Percentiles rank a stretch among this genome's conserved stretches.
Conservation (phyloP, 1,140 invertebrate species). For the Caenorhabditis tropicalis region DNA sequence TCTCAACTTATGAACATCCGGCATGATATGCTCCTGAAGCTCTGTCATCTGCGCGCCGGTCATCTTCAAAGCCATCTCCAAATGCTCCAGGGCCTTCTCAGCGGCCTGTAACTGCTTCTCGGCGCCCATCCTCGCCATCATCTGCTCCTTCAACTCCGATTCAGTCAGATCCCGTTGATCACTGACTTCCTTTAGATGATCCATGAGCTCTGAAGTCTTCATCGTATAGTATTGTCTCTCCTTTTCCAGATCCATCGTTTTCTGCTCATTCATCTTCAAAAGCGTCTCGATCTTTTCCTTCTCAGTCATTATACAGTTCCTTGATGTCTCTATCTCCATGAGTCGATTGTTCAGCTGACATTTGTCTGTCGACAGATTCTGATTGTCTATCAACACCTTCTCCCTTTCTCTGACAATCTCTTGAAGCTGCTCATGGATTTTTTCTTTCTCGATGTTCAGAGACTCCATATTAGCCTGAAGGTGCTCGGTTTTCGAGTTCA, state of each 20-base stretch:
- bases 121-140: slow-evolving; percentile 63
- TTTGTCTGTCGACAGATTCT: slow-evolving; percentile 57
- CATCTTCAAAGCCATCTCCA: slow-evolving; percentile 65
- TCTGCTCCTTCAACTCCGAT: slow-evolving; percentile 63
- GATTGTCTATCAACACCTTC: slow-evolving; percentile 60
- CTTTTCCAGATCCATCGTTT: slow-evolving; percentile 58
- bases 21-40: slow-evolving; percentile 64
- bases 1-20: slow-evolving; percentile 63
- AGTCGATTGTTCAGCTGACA: slow-evolving; percentile 61
- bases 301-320: slow-evolving; percentile 58
- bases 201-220: slow-evolving; percentile 55
- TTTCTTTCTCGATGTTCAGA: slow-evolving; percentile 60
- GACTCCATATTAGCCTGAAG: slow-evolving; percentile 58
- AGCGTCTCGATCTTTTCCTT: slow-evolving; percentile 60
- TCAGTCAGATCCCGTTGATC: slow-evolving; percentile 68
- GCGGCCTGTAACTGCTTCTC: slow-evolving; percentile 63
- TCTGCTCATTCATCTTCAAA: slow-evolving; percentile 57
- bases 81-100: slow-evolving; percentile 61
- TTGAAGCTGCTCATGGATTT: slow-evolving; percentile 58
- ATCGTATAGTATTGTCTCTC: slow-evolving; percentile 61
- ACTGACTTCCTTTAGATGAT: slow-evolving; percentile 62
- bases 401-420: slow-evolving; percentile 59
- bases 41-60: slow-evolving; percentile 65
- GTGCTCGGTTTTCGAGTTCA: slow-evolving; percentile 59
- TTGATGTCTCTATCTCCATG: slow-evolving; percentile 62